A percentile compares a stretch with the other conserved stretches of the same genome.
Conservation (phyloP, 2,888 invertebrate genomes). For the Amphipyra berbera region DNA sequence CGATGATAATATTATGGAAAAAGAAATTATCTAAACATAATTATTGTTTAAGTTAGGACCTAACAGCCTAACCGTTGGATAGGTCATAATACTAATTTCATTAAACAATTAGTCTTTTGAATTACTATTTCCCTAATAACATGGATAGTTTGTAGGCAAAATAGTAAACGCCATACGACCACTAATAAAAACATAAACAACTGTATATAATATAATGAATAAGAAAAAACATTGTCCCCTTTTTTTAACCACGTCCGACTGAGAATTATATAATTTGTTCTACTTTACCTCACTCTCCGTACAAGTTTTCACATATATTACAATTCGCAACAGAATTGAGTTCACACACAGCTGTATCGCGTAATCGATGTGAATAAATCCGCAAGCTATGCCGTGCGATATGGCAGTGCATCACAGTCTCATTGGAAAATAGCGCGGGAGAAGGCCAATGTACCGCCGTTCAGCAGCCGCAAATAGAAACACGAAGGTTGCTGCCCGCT, state of each 20-base stretch:
- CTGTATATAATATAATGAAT: background rate
- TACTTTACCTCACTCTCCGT: slow-evolving; percentile 45
- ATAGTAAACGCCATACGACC: too few species aligned
- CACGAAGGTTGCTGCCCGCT: slow-evolving; percentile 82
- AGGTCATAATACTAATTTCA: too few species aligned
- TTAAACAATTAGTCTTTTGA: too few species aligned
- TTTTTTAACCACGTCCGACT: slow-evolving; percentile 44
- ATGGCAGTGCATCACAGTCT: slow-evolving; percentile 74
- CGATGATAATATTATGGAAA: too few species aligned
- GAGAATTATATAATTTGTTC: slow-evolving; percentile 58
- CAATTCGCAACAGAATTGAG: slow-evolving; percentile 54
- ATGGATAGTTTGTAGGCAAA: too few species aligned
- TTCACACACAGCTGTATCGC: slow-evolving; percentile 56
- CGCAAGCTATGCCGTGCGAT: slow-evolving; percentile 67
- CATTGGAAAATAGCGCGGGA: slow-evolving; percentile 81
- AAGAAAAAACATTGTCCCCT: slow-evolving; percentile 25
- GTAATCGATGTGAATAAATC: slow-evolving; percentile 65
- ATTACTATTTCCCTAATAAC: too few species aligned
- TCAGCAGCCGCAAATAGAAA: slow-evolving; percentile 83
- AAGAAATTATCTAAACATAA: too few species aligned
- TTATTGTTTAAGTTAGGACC: too few species aligned
- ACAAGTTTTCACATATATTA: slow-evolving; percentile 51
- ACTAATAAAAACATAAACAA: too few species aligned
- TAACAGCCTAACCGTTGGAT: too few species aligned
- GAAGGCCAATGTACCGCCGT: slow-evolving; percentile 85